Evolutionary conservation across 2,113 vertebrate species (phyloP).

Genomic region (Grus americana): DNA sequence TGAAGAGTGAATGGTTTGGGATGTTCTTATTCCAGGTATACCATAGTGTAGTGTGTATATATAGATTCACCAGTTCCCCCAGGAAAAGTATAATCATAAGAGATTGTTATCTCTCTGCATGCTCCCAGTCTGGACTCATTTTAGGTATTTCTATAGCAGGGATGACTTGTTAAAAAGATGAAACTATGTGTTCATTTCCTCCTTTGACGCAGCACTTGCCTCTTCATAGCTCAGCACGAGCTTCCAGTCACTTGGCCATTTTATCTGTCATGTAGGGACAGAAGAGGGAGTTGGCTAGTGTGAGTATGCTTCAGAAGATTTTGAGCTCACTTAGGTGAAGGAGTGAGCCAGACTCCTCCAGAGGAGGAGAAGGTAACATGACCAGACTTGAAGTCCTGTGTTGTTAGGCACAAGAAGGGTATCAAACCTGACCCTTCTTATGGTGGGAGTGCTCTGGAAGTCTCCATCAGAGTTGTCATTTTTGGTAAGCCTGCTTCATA

Average conservation of each 20-base stretch:
- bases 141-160: not conserved
- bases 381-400: not conserved
- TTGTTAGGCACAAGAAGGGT: not conserved
- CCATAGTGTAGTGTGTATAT: not conserved
- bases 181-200: not conserved
- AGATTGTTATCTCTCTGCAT: constrained; percentile 20
- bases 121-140: not conserved
- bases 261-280: not conserved
- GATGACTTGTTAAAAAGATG: not conserved
- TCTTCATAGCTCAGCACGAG: not conserved
- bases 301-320: not conserved
- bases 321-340: not conserved
- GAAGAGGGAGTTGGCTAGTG: not conserved
- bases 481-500: not conserved
- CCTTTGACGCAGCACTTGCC: not conserved
- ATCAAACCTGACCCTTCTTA: not conserved
- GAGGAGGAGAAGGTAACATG: not conserved
- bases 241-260: not conserved
- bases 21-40: not conserved
- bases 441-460: not conserved
- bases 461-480: not conserved
- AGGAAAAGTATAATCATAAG: constrained; percentile 12
- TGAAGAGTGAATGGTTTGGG: constrained; percentile 14
- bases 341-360: not conserved
- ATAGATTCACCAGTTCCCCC: not conserved